Evolutionary conservation across 1,140 invertebrate genomes (phyloP).

Genomic region (Rhyacophila brunnea): DNA sequence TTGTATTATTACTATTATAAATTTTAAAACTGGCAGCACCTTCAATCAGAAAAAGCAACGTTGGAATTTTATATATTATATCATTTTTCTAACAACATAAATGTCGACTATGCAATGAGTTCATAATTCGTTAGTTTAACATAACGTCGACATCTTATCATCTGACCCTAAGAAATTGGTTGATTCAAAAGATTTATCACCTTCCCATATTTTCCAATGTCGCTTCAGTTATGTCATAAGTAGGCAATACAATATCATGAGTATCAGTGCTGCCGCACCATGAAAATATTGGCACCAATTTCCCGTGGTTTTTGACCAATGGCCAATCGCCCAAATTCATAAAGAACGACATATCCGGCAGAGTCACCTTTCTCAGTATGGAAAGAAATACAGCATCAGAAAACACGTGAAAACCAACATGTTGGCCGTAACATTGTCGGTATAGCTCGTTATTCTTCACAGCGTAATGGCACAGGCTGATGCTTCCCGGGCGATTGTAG

Average conservation of each 20-base stretch:
- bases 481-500: constrained; percentile 72
- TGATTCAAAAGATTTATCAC: too few relatives aligned
- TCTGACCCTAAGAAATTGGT: too few relatives aligned
- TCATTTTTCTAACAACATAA: too few relatives aligned
- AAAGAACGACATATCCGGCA: constrained; percentile 90
- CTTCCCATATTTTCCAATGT: constrained; percentile 88
- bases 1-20: too few relatives aligned
- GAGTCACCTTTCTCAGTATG: constrained; percentile 73
- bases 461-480: constrained; percentile 89
- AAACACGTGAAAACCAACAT: constrained; percentile 97
- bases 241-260: constrained; percentile 90
- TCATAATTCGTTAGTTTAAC: too few relatives aligned
- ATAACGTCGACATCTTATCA: too few relatives aligned
- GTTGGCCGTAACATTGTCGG: constrained; percentile 87
- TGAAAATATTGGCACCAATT: constrained; percentile 83
- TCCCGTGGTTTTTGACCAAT: constrained; percentile 57
- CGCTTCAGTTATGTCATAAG: constrained; percentile 92
- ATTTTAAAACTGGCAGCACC: too few relatives aligned
- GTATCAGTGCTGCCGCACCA: constrained; percentile 91
- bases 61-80: too few relatives aligned
- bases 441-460: constrained; percentile 85
- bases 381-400: constrained; percentile 86
- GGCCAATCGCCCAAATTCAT: constrained; percentile 97
- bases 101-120: too few relatives aligned
- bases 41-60: too few relatives aligned